A percentile compares a stretch with the other conserved stretches of the same genome.
phyloP scores from a whole-genome alignment of 2,888 invertebrate species.

The Melanostoma scalare region DNA sequence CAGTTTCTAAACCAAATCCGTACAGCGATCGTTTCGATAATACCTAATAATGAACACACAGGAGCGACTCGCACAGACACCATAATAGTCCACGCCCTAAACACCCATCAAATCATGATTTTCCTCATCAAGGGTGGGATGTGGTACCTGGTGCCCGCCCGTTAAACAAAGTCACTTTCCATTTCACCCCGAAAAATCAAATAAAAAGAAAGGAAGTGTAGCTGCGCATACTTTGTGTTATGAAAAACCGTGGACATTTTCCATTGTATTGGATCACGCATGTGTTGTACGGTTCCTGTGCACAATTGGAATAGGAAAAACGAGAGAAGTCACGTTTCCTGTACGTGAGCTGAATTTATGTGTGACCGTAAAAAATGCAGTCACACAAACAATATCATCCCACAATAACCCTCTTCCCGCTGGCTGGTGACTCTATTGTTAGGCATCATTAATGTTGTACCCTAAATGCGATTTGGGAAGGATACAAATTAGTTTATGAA shows the following conservation, averaged over 20 bases:
- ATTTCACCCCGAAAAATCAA: slow-evolving; percentile 40
- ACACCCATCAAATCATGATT: slow-evolving; percentile 63
- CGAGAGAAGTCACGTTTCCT: slow-evolving; percentile 67
- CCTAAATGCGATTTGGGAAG: slow-evolving; percentile 38
- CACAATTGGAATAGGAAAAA: slow-evolving; percentile 61
- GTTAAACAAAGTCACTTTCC: slow-evolving; percentile 46
- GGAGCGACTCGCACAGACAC: slow-evolving; percentile 30
- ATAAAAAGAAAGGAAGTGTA: slow-evolving; percentile 27
- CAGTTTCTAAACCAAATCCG: too few species aligned
- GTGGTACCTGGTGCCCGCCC: slow-evolving; percentile 45
- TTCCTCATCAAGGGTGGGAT: slow-evolving; percentile 66
- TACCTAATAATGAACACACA: slow-evolving; percentile 13
- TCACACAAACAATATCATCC: slow-evolving; percentile 65
- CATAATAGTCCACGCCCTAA: slow-evolving; percentile 62
- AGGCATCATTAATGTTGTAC: slow-evolving; percentile 55
- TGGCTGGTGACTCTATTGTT: slow-evolving; percentile 44
- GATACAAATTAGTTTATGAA: slow-evolving; percentile 55
- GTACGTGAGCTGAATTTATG: slow-evolving; percentile 69
- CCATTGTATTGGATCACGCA: slow-evolving; percentile 70
- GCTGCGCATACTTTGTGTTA: slow-evolving; percentile 28
- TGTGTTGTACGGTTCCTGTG: slow-evolving; percentile 66
- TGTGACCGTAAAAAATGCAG: slow-evolving; percentile 54
- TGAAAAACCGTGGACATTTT: slow-evolving; percentile 64
- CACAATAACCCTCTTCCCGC: slow-evolving; percentile 40
- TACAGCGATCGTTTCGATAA: slow-evolving; percentile 18